Percentiles rank a stretch among this genome's conserved stretches.
These are phyloP conservation scores for Bradynema listronoti DNA, from an alignment of 1,140 invertebrate genomes.

Conservation along the genomic window DNA sequence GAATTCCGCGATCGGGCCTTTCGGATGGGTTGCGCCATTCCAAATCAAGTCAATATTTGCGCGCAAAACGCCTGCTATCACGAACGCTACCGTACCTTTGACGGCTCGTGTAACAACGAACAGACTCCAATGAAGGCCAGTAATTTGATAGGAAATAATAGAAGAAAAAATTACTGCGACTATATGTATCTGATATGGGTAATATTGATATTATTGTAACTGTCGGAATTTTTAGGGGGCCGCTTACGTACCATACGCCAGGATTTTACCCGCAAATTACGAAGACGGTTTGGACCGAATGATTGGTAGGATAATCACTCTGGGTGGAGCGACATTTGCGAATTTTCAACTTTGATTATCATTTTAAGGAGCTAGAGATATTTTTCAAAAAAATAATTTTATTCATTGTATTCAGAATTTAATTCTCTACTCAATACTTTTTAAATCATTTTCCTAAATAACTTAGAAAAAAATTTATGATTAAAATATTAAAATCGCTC, in stretches of 20 bases:
- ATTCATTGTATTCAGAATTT: too few relatives aligned
- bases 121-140: slow-evolving; percentile 26
- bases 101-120: slow-evolving; percentile 44
- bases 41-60: slow-evolving; percentile 35
- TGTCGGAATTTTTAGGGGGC: slow-evolving; percentile 37
- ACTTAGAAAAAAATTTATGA: too few relatives aligned
- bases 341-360: too few relatives aligned
- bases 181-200: neutral
- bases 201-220: neutral
- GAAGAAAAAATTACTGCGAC: neutral
- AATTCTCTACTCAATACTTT: too few relatives aligned
- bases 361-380: too few relatives aligned
- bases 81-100: slow-evolving; percentile 32
- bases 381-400: too few relatives aligned
- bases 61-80: slow-evolving; percentile 34
- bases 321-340: too few relatives aligned
- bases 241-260: slow-evolving; percentile 30
- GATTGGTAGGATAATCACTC: slow-evolving; percentile 29
- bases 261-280: slow-evolving; percentile 35
- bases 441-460: too few relatives aligned
- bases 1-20: slow-evolving; percentile 27
- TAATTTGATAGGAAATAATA: neutral
- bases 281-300: slow-evolving; percentile 36
- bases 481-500: too few relatives aligned
- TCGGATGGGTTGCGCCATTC: slow-evolving; percentile 32